A percentile compares a stretch with the other conserved stretches of the same genome.
Evolutionary conservation across 2,113 vertebrate genomes (phyloP).

Genomic region (Carassius gibelio): DNA sequence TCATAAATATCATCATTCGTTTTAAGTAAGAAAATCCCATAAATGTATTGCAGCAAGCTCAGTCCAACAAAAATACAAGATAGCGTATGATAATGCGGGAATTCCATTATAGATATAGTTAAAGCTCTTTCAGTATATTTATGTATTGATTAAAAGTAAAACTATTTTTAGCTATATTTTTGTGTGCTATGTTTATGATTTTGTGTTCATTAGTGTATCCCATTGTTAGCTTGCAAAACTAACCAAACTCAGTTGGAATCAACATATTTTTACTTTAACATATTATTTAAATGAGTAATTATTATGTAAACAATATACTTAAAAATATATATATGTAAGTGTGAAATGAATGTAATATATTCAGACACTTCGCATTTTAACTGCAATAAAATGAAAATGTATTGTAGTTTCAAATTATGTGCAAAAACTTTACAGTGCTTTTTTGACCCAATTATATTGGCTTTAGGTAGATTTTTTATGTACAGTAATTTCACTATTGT

Average conservation of each 20-base stretch:
- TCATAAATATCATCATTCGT: neutral
- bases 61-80: no score
- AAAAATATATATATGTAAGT: neutral
- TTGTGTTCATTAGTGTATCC: neutral
- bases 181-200: neutral
- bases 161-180: neutral
- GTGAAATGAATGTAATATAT: neutral
- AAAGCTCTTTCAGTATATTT: no score
- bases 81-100: neutral
- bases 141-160: no score
- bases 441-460: no score
- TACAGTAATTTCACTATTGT: no score
- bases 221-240: neutral
- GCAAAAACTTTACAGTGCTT: no score
- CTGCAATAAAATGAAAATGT: neutral
- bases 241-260: neutral
- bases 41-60: no score
- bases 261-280: neutral
- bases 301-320: neutral
- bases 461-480: no score
- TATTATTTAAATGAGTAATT: neutral
- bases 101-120: neutral
- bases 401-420: no score
- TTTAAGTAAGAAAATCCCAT: no score
- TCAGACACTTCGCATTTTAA: neutral